Base-by-base conservation (phyloP, 2,113 vertebrate genomes). In the Brachypodius melanocephalos region DNA sequence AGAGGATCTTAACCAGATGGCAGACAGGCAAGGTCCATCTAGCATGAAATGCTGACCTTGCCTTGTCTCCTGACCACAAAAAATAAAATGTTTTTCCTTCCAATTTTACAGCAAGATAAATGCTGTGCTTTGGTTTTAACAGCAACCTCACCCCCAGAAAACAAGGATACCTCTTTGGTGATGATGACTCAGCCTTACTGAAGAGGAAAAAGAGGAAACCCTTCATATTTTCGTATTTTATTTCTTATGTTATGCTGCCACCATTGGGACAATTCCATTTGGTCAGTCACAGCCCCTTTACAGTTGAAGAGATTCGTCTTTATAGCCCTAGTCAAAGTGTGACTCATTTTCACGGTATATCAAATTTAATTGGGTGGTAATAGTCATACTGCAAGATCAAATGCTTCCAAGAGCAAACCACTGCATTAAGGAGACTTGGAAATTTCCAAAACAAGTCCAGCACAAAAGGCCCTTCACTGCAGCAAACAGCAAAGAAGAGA, bases 171-270 rank as follows among this genome's bases (percentile, higher is more conserved):
- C 21, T 71, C 57, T 71, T 75, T 63, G 32, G 17, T 12, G 7
- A 31, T 36, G 49, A 91, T 94, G 95, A 95, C 86, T 85, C 88
- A 95, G 73, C 32, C 9, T 42, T 38, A 45, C 21, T 45, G 46
- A 90, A 65, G 42, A 83, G 32, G 7, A 74, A 95, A 31, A 90
- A 67, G 42, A 83, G 32, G 7, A 74, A 95, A 31, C 7, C 14
- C 8, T 62, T 69, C 9, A 40, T 12, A 6, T 10, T 77, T 91
- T 45, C 0, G 0, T 29, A 36, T 57, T 66, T 88, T 78, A 94
- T 90, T 95, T 94, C 95, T 97, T 97, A 97, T 91, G 95, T 73
- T 93, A 92, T 96, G 88, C 98, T 98, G 98, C 98, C 98, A 97
- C 95, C 97, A 42, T 69, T 95, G 96, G 98, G 96, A 36, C 74